A percentile compares a stretch with the other conserved stretches of the same genome.
Conservation (phyloP, 2,888 invertebrate species). For the Shargacucullia verbasci region DNA sequence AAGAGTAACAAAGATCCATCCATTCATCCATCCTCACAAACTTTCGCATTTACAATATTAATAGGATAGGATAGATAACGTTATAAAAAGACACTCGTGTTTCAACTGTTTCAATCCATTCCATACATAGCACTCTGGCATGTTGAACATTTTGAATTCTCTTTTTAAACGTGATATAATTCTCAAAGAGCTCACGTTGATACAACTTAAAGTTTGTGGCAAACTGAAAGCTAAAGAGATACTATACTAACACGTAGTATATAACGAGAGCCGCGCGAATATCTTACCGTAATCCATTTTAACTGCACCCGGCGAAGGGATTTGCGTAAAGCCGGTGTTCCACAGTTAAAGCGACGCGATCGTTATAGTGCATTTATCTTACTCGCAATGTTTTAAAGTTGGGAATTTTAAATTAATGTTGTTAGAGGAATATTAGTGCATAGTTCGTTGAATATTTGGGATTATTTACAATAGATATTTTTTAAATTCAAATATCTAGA, state of each 20-base stretch:
- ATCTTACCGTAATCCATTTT: conserved; percentile 58
- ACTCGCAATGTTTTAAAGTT: conserved; percentile 41
- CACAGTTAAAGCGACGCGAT: conserved; percentile 42
- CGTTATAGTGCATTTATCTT: conserved; percentile 56
- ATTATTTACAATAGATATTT: too few relatives aligned
- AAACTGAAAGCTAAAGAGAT: conserved; percentile 48
- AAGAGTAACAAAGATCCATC: too few relatives aligned
- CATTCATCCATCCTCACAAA: too few relatives aligned
- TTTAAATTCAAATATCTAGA: too few relatives aligned
- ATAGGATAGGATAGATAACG: too few relatives aligned
- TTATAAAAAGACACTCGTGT: too few relatives aligned
- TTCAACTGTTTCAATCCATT: too few relatives aligned
- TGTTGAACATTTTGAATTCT: neutral
- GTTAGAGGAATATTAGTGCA: neutral
- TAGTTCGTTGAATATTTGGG: too few relatives aligned
- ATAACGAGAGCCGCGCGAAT: conserved; percentile 38
- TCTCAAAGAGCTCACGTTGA: conserved; percentile 28
- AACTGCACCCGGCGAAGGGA: conserved; percentile 51
- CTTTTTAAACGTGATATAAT: conserved; percentile 2
- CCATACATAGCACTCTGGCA: conserved; percentile 1
- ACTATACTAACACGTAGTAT: conserved; percentile 28
- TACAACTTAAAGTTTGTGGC: conserved; percentile 27
- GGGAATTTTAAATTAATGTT: conserved; percentile 36
- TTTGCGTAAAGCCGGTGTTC: conserved; percentile 44
- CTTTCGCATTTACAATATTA: too few relatives aligned